Percentiles rank a stretch among this genome's conserved stretches.
These are phyloP conservation scores for Calonectris borealis DNA, from an alignment of 2,113 vertebrate genomes.

Conservation along the genomic window DNA sequence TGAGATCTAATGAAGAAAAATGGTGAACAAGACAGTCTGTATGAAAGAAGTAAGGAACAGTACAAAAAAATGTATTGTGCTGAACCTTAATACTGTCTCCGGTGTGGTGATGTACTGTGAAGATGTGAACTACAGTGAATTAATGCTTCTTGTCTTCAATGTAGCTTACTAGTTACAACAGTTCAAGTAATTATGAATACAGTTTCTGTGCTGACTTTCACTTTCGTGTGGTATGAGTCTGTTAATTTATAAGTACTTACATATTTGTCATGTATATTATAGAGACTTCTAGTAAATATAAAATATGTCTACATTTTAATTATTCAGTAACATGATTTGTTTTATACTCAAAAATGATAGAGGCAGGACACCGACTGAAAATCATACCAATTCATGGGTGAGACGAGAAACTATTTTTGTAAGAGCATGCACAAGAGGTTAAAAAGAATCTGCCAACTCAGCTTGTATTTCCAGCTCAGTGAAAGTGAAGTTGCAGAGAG, in stretches of 20 bases:
- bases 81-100: not conserved
- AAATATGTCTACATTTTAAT: not conserved
- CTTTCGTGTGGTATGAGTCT: not conserved
- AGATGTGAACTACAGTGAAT: not conserved
- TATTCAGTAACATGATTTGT: not conserved
- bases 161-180: not conserved
- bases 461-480: not conserved
- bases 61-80: fast-evolving
- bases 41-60: not conserved
- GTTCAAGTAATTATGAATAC: not conserved
- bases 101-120: not conserved
- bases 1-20: not conserved
- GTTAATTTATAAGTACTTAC: not conserved
- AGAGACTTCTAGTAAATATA: not conserved
- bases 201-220: not conserved
- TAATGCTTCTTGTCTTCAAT: not conserved
- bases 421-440: not conserved
- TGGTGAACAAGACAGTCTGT: not conserved
- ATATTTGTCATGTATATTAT: not conserved
- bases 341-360: not conserved
- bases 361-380: not conserved
- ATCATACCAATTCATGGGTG: not conserved
- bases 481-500: not conserved
- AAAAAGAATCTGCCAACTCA: not conserved
- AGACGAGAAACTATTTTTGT: not conserved